A percentile compares a stretch with the other conserved stretches of the same genome.
Conservation (phyloP, 2,113 vertebrate genomes). For the Phocoena phocoena region DNA sequence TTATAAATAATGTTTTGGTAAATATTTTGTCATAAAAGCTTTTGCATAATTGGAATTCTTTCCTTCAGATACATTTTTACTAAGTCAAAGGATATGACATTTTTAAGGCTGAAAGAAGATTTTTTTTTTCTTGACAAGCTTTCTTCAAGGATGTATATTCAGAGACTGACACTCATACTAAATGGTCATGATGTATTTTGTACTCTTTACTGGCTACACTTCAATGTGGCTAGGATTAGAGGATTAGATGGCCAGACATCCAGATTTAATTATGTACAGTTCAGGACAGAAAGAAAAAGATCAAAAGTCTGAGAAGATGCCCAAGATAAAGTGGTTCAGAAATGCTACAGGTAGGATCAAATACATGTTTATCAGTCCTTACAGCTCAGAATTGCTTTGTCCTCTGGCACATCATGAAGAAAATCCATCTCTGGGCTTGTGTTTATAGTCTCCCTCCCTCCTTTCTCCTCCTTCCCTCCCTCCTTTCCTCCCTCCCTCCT, state of each 20-base stretch:
- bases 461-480: not conserved
- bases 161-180: not conserved
- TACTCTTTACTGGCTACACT: not conserved
- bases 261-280: not conserved
- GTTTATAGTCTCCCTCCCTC: not conserved
- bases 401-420: not conserved
- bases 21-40: not conserved
- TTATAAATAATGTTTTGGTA: not conserved
- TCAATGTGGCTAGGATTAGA: not conserved
- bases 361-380: not conserved
- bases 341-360: not conserved
- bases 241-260: not conserved
- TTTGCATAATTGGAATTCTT: not conserved
- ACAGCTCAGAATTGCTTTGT: not conserved
- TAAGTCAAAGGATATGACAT: not conserved
- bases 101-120: not conserved
- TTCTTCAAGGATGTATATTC: constrained; percentile 8
- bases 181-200: not conserved
- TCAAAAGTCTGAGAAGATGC: not conserved
- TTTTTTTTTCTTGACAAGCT: not conserved
- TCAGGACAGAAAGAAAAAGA: not conserved
- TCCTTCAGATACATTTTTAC: not conserved
- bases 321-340: constrained; percentile 12
- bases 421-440: not conserved
- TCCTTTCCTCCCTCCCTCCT: not conserved